Evolutionary conservation across 2,888 invertebrate genomes (phyloP).

Genomic region (Tricholauxania praeusta): DNA sequence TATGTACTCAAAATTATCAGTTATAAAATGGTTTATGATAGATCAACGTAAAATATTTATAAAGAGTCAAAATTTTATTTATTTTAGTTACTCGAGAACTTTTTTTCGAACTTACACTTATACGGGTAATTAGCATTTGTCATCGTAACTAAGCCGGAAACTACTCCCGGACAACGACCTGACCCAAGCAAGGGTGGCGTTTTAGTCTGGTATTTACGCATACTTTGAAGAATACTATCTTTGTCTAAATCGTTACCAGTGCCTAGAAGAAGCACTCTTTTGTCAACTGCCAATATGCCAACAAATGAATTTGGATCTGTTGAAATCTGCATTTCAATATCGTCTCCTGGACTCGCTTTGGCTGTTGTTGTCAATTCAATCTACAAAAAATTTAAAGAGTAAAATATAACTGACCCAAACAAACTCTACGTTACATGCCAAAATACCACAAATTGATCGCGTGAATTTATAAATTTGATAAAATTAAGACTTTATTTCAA

Average conservation of each 20-base stretch:
- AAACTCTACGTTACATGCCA: too few species aligned
- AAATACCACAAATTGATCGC: too few species aligned
- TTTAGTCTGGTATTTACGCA: constrained; percentile 73
- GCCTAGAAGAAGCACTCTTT: constrained; percentile 80
- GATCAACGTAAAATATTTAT: too few species aligned
- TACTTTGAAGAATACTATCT: constrained; percentile 72
- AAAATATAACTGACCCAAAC: too few species aligned
- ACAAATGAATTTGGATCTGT: constrained; percentile 89
- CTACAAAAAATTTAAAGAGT: constrained; percentile 60
- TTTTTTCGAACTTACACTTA: too few species aligned
- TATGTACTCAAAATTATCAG: too few species aligned
- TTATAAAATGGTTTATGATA: too few species aligned
- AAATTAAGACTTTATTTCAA: too few species aligned
- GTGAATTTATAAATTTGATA: too few species aligned
- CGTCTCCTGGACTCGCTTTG: constrained; percentile 81
- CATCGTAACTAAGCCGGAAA: constrained; percentile 59
- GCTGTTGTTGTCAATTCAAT: constrained; percentile 76
- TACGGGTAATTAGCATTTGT: constrained; percentile 59
- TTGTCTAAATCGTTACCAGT: constrained; percentile 72
- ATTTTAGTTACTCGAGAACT: too few species aligned
- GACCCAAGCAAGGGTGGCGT: constrained; percentile 60
- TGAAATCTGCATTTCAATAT: constrained; percentile 80
- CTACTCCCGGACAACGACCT: constrained; percentile 57
- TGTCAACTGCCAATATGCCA: constrained; percentile 88
- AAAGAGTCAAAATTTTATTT: too few species aligned